Base-by-base conservation (phyloP, 2,888 invertebrate species). In the Saturnia pavonia region DNA sequence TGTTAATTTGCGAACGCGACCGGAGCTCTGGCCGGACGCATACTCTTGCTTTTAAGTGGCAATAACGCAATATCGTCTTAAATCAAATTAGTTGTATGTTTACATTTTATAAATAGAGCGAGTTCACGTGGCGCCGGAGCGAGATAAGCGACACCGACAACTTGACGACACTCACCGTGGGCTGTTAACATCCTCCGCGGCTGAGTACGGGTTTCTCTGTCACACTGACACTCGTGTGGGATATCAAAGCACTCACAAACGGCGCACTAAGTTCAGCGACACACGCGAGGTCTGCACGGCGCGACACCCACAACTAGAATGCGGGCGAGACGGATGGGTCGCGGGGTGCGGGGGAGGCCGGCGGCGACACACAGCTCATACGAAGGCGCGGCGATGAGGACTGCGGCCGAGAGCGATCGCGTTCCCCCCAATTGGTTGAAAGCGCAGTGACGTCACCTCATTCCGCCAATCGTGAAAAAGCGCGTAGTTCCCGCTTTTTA, bases 221-320 rank as follows among this genome's bases (percentile, higher is more conserved):
- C 88, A 91, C 92, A 92, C 92, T 91, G 91, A 91, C 92, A 93
- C 94, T 91, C 89, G 92, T 85, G 90, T 90, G 89, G 88, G 90
- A 91, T 89, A 81, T 82, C 76, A 85, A 82, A 92, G 91, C 93
- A 93, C 93, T 91, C 92, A 93, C 93, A 91, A 91, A 91, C 90
- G 90, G 92, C 93, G 93, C 93, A 94, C 94, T 91, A 78, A 90
- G 90, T 90, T 88, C 88, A 85, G 90, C 87, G 89, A 86, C 91
- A 92, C 92, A 91, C 94, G 91, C 94, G 94, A 91, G 87, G 91
- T 91, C 93, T 92, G 91, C 90, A 92, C 94, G 80, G 91, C 90
- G 90, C 91, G 91, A 93, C 91, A 92, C 91, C 91, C 93, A 93
- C 92, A 88, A 93, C 92, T 92, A 92, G 93, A 94, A 93, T 94